Conservation (phyloP, 92 coral and sea anemone genomes). For the Phymanthus crucifer region DNA sequence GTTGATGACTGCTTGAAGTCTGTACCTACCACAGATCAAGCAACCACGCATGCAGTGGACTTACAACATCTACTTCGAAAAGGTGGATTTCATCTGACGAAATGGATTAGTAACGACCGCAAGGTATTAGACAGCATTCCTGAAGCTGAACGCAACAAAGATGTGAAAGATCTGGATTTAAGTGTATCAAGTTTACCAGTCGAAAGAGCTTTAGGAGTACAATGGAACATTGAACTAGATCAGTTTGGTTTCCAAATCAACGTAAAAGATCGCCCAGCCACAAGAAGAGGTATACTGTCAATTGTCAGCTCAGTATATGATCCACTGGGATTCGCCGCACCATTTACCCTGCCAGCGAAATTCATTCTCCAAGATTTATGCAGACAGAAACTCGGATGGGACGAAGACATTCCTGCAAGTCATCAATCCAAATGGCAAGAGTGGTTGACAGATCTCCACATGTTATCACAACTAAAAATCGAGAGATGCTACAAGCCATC, state of each 20-base stretch:
- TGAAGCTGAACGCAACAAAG: constrained; percentile 16
- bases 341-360: constrained; percentile 46
- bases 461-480: constrained; percentile 19
- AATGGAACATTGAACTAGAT: constrained; percentile 34
- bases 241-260: constrained; percentile 36
- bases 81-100: constrained; percentile 33
- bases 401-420: constrained; percentile 35
- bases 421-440: constrained; percentile 25
- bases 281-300: constrained; percentile 36
- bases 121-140: constrained; percentile 30
- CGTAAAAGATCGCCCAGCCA: constrained; percentile 29
- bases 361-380: constrained; percentile 46
- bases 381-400: constrained; percentile 33
- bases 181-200: constrained; percentile 8
- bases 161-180: constrained; percentile 23
- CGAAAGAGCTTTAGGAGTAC: constrained; percentile 36
- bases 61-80: neutral
- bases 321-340: constrained; percentile 44
- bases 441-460: constrained; percentile 25
- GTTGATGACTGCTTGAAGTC: constrained; percentile 45
- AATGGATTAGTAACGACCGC: constrained; percentile 24
- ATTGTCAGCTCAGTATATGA: constrained; percentile 2
- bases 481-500: constrained; percentile 39
- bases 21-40: constrained; percentile 3
- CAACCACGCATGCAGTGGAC: neutral